Conservation (phyloP, 2,797 vertebrate species). For the Pachyuromys duprasi region DNA sequence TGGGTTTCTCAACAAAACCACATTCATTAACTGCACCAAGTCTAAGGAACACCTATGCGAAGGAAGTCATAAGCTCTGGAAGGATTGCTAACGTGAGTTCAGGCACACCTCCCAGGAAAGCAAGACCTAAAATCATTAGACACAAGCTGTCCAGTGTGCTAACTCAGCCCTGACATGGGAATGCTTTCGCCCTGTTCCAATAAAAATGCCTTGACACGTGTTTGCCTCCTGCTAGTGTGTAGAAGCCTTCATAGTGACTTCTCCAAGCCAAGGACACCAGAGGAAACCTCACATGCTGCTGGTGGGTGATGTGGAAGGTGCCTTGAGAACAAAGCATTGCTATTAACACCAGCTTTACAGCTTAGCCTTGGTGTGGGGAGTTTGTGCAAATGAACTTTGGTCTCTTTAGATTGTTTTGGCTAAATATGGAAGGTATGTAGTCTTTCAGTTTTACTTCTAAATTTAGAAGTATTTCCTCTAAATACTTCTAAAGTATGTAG, state of each 20-base stretch:
- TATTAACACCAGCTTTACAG: neutral
- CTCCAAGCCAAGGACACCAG: neutral
- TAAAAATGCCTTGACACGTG: neutral
- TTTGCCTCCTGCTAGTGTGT: neutral
- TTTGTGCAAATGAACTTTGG: neutral
- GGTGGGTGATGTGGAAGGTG: neutral
- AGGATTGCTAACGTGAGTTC: neutral
- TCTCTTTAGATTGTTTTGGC: neutral
- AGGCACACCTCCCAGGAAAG: neutral
- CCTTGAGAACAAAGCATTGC: neutral
- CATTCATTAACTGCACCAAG: neutral
- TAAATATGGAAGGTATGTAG: slow-evolving; percentile 1
- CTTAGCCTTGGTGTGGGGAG: neutral
- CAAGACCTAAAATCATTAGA: slow-evolving; percentile 22
- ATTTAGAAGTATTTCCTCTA: too few species aligned
- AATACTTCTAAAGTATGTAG: too few species aligned
- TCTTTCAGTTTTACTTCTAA: neutral
- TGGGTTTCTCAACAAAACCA: neutral
- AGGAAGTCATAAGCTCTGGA: neutral
- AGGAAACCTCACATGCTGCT: neutral
- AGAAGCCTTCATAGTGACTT: neutral
- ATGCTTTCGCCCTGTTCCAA: neutral
- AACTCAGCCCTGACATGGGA: neutral
- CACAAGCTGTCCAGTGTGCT: neutral
- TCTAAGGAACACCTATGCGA: neutral